Conservation (phyloP, 2,113 vertebrate species). For the Phyllostomus hastatus region DNA sequence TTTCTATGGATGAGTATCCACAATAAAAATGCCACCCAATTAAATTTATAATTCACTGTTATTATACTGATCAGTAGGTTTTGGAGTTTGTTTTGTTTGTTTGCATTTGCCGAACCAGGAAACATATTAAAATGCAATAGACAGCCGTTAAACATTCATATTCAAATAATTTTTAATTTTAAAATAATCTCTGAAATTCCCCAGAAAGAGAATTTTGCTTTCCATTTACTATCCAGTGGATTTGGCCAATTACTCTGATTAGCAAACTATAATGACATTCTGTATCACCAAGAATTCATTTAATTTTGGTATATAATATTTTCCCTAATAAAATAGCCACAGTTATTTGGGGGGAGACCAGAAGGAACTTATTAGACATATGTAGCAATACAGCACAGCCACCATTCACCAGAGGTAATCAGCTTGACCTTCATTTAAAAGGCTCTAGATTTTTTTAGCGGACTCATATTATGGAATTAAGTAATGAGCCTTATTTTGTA, state of each 20-base stretch:
- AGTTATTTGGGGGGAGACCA: neutral
- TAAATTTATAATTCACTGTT: neutral
- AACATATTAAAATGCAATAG: neutral
- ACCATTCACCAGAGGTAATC: neutral
- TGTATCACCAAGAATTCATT: neutral
- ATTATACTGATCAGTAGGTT: neutral
- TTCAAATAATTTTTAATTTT: neutral
- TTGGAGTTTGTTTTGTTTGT: neutral
- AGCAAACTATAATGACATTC: neutral
- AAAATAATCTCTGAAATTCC: neutral
- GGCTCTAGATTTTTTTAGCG: neutral
- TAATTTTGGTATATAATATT: neutral
- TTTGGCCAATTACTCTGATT: neutral
- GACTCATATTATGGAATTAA: neutral
- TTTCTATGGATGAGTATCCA: neutral
- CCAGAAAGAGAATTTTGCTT: neutral
- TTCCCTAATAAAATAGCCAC: neutral
- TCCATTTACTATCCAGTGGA: neutral
- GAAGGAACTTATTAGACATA: neutral
- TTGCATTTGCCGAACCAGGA: neutral
- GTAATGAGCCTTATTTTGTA: neutral
- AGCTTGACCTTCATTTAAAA: neutral
- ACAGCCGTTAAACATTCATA: neutral
- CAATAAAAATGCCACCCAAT: neutral
- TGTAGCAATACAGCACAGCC: neutral